A percentile compares a stretch with the other conserved stretches of the same genome.
phyloP scores from a whole-genome alignment of 1,140 invertebrate genomes.

The Drosophila pseudoobscura region DNA sequence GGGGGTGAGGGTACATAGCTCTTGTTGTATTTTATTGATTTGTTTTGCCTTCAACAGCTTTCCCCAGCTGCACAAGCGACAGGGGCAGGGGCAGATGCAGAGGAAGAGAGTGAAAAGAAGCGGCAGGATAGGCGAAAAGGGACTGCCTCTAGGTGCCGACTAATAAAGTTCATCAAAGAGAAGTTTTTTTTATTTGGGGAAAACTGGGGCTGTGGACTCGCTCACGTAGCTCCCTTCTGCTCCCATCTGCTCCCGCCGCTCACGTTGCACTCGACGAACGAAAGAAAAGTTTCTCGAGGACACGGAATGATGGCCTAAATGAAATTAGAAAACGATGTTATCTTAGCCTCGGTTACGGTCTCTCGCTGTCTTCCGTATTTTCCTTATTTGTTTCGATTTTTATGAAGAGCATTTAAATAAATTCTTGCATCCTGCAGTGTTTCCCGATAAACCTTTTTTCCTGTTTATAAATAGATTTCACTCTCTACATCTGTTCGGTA shows the following conservation, averaged over 20 bases:
- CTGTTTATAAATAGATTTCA: no score
- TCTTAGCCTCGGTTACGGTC: not conserved
- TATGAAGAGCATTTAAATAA: no score
- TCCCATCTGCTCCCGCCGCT: not conserved
- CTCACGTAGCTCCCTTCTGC: no score
- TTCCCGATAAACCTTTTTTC: no score
- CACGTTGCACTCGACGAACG: slow-evolving; percentile 7
- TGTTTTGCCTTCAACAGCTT: slow-evolving; percentile 22
- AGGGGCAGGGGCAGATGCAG: slow-evolving; percentile 6
- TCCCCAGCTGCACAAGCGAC: not conserved
- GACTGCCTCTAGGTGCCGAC: slow-evolving; percentile 33
- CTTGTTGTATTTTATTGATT: slow-evolving; percentile 50
- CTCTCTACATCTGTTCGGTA: no score
- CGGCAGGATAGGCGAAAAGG: slow-evolving; percentile 19
- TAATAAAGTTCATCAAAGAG: slow-evolving; percentile 7
- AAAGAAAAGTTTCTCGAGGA: slow-evolving; percentile 20
- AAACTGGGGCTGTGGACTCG: no score
- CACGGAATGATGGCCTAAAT: slow-evolving; percentile 15
- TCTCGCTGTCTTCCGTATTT: not conserved
- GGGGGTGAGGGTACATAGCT: slow-evolving; percentile 30
- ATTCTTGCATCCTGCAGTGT: no score
- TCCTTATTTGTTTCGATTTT: not conserved
- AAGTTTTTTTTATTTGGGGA: not conserved
- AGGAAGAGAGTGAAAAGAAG: slow-evolving; percentile 13
- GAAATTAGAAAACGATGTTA: slow-evolving; percentile 18